Base-by-base conservation (phyloP, 2,888 invertebrate genomes). In the Polyploca ridens region DNA sequence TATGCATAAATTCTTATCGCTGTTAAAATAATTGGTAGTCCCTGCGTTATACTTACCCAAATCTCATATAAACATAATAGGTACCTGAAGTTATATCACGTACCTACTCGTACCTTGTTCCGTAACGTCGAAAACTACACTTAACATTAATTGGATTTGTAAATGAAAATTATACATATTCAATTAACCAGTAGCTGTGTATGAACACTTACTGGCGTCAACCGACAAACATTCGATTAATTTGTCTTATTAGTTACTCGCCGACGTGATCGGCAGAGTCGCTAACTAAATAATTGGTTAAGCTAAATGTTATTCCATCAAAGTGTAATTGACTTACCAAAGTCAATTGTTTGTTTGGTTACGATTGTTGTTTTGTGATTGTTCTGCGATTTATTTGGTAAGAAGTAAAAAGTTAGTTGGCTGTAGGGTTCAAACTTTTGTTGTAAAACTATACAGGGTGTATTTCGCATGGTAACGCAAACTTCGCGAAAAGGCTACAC, bases 231-330 rank as follows among this genome's bases (percentile, higher is more conserved):
- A 54, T 54, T 54, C 54, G 64, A 80, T 79, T 84, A 79, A 82
- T 84, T 78, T 79, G 77, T 74, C 79, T 79, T 79, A 83, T 80
- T 81, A 81, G 76, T 79, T 79, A 69, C 75, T 72, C 69, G 71
- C 66, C 72, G 77, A 73, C 73, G 70, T 69, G 72, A 74, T 78
- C 77, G 71, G 66, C 73, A 54, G 74, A 70, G 76, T 77, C 77
- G 78, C 78, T 73, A 85, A 84, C 84, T 82, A 86, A 82, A 84
- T 84, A 86, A 84, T 86, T 85, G 86, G 82, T 79, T 79, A 75
- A 78, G 80, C 79, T 82, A 83, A 83, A 83, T 82, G 81, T 83
- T 88, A 83, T 83, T 84, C 79, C 71, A 66, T 75, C 19, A 54
- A 54, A 54, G 81, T 79, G 81, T 86, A 87, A 88, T 87, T 87